phyloP scores from a whole-genome alignment of 2,797 vertebrate species.

The Sitta carolinensis region DNA sequence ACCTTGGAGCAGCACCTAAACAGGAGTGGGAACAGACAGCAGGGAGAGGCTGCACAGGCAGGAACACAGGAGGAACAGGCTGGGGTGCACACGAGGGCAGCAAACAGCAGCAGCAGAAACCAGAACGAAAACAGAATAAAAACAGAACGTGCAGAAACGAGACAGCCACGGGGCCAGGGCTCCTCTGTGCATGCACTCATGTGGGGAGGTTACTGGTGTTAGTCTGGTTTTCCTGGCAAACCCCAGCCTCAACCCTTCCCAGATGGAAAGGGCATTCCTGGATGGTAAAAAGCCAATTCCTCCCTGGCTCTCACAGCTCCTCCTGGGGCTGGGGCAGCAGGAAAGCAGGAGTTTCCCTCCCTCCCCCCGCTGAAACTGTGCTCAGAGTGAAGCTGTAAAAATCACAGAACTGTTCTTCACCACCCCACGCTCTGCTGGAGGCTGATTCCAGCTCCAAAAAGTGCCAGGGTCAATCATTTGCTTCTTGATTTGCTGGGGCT shows the following conservation, averaged over 20 bases:
- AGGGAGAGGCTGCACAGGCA: not conserved
- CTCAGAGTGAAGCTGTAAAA: not conserved
- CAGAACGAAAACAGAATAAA: not conserved
- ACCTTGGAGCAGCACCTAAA: slow-evolving; percentile 3
- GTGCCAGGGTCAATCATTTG: slow-evolving; percentile 47
- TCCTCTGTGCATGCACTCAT: slow-evolving; percentile 76
- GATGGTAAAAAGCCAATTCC: not conserved
- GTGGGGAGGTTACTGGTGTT: slow-evolving; percentile 75
- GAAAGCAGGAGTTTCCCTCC: not conserved
- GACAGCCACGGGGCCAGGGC: not conserved
- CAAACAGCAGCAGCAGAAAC: not conserved
- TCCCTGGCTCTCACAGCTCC: not conserved
- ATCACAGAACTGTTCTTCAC: not conserved
- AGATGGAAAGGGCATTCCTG: not conserved
- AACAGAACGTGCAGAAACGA: slow-evolving; percentile 73
- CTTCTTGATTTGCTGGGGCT: not conserved
- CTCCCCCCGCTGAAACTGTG: not conserved
- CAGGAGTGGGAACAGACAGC: not conserved
- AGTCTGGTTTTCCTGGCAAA: slow-evolving; percentile 47
- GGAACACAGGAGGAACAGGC: not conserved
- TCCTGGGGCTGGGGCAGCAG: not conserved
- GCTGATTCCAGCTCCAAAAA: not conserved
- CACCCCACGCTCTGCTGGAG: not conserved
- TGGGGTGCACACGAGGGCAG: not conserved
- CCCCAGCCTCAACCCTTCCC: slow-evolving; percentile 12